phyloP scores from a whole-genome alignment of 2,888 invertebrate species.

The Conus canariensis region DNA sequence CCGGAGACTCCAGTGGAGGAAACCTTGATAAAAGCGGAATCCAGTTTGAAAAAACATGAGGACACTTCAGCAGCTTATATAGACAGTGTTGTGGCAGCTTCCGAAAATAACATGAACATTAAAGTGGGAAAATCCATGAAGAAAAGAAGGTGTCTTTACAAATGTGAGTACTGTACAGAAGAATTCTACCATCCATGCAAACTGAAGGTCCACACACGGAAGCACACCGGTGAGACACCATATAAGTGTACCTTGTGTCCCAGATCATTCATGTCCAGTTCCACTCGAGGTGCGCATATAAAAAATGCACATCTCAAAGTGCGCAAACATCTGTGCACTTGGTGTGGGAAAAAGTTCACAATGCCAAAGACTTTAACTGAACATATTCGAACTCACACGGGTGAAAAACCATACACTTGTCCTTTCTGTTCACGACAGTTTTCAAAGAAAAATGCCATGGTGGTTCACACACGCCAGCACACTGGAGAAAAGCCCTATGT shows the following conservation, averaged over 20 bases:
- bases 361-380: not conserved
- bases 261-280: not conserved
- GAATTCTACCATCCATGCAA: constrained; percentile 24
- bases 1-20: not conserved
- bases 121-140: not conserved
- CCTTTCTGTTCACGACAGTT: constrained; percentile 32
- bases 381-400: constrained; percentile 29
- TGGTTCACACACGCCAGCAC: constrained; percentile 32
- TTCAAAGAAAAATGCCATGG: constrained; percentile 30
- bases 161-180: constrained; percentile 19
- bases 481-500: constrained; percentile 39
- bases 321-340: constrained; percentile 29
- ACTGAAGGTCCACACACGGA: constrained; percentile 11
- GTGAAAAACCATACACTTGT: constrained; percentile 21
- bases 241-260: constrained; percentile 30
- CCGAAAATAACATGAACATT: not conserved
- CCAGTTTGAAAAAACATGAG: not conserved
- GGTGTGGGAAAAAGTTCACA: constrained; percentile 29
- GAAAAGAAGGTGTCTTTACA: not conserved
- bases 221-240: constrained; percentile 33
- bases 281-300: constrained; percentile 10
- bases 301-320: not conserved
- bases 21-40: not conserved
- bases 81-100: not conserved
- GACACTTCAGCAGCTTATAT: not conserved